These are phyloP conservation scores for Gortyna flavago DNA, from an alignment of 2,888 invertebrate genomes.

Conservation along the genomic window DNA sequence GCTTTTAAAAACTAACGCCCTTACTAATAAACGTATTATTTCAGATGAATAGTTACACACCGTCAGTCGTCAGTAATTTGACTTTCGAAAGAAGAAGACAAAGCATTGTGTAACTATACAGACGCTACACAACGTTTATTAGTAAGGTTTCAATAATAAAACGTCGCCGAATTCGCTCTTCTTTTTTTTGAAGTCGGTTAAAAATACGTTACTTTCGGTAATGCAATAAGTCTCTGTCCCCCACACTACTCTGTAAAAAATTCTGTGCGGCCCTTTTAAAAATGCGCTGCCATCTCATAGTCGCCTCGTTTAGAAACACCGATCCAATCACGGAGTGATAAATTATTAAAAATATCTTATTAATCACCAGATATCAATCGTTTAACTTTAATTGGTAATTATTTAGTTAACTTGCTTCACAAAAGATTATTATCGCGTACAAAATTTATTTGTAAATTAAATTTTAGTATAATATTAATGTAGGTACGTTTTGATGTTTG, in stretches of 20 bases:
- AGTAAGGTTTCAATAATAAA: background rate
- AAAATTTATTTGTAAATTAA: conserved; percentile 61
- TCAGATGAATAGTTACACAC: too few species aligned
- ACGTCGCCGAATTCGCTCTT: background rate
- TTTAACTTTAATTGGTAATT: conserved; percentile 82
- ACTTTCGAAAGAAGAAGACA: too few species aligned
- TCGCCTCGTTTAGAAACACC: conserved; percentile 72
- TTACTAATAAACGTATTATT: too few species aligned
- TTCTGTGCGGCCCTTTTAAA: conserved; percentile 80
- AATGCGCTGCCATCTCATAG: conserved; percentile 79
- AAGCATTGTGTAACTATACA: too few species aligned
- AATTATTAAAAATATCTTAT: conserved; percentile 86
- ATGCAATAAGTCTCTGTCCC: conserved; percentile 54
- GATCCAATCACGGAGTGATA: conserved; percentile 84
- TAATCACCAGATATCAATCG: conserved; percentile 85
- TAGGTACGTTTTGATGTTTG: background rate
- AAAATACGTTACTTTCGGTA: background rate
- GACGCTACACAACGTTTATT: too few species aligned
- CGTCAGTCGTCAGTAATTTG: too few species aligned
- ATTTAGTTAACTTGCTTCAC: conserved; percentile 77
- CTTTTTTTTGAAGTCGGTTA: background rate
- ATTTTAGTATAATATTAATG: conserved; percentile 49
- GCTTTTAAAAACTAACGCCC: too few species aligned
- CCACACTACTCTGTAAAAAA: conserved; percentile 74
- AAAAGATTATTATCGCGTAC: conserved; percentile 67